Conservation (phyloP, 2,797 vertebrate genomes). For the Muscicapa comitata region DNA sequence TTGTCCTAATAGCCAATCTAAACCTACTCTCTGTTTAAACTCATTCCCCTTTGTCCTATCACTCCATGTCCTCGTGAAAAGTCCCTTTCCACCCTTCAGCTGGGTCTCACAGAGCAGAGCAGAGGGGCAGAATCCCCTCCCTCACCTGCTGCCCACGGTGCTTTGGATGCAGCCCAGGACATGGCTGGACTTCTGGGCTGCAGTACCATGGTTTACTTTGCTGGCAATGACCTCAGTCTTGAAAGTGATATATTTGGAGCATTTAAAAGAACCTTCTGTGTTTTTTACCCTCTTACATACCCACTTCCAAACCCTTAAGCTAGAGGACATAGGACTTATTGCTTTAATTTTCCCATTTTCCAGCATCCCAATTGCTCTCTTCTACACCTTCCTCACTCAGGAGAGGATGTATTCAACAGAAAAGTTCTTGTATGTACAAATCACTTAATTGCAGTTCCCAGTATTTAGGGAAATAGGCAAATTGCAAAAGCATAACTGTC, state of each 20-base stretch:
- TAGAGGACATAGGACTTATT: neutral
- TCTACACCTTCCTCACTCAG: neutral
- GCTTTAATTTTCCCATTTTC: neutral
- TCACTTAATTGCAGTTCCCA: neutral
- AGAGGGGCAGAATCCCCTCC: neutral
- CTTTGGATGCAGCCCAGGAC: neutral
- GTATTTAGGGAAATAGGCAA: neutral
- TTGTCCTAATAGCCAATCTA: accelerated
- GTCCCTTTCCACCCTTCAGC: neutral
- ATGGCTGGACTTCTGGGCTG: neutral
- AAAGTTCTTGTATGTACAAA: neutral
- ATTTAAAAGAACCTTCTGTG: neutral
- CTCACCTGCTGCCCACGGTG: accelerated
- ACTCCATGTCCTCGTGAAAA: neutral
- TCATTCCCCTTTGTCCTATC: neutral
- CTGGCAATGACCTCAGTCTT: neutral
- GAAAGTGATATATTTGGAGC: neutral
- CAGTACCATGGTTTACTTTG: neutral
- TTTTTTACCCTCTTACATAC: neutral
- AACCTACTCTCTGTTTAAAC: neutral
- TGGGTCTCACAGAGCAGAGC: neutral
- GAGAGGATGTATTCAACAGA: neutral
- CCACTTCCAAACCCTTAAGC: neutral
- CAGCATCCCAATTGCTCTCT: neutral
- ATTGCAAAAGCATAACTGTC: neutral